A percentile compares a stretch with the other conserved stretches of the same genome.
phyloP scores from a whole-genome alignment of 2,113 vertebrate genomes.

The Thalassarche chlororhynchos region DNA sequence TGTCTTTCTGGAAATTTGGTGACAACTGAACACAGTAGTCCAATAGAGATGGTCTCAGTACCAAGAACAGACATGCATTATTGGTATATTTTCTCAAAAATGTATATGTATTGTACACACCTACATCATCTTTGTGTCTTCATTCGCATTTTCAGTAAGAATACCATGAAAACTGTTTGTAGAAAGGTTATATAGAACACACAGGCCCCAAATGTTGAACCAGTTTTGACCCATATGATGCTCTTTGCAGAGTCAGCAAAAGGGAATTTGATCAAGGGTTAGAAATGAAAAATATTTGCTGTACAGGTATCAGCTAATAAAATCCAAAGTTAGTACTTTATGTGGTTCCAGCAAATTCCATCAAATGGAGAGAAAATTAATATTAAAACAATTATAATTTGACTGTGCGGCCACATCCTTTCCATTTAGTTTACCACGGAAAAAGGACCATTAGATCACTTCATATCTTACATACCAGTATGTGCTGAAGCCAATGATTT shows the following conservation, averaged over 20 bases:
- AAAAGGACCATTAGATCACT: background rate
- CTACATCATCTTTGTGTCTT: background rate
- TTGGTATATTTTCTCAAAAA: background rate
- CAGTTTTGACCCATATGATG: background rate
- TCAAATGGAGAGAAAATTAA: constrained; percentile 16
- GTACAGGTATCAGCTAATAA: background rate
- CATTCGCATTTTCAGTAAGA: background rate
- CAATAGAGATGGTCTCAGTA: background rate
- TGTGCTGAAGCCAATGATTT: background rate
- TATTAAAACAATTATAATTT: background rate
- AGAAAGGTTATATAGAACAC: background rate
- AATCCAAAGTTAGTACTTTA: background rate
- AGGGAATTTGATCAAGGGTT: background rate
- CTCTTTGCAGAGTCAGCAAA: background rate
- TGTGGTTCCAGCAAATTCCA: background rate
- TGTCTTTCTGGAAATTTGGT: background rate
- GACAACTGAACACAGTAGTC: background rate
- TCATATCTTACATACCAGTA: background rate
- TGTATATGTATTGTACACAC: background rate
- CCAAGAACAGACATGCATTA: background rate
- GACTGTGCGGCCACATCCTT: background rate
- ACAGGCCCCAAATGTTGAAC: background rate
- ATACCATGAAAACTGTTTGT: background rate
- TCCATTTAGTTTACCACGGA: background rate
- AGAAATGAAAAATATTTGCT: background rate